Base-by-base conservation (phyloP, 2,888 invertebrate species). In the Drosophila limbata region DNA sequence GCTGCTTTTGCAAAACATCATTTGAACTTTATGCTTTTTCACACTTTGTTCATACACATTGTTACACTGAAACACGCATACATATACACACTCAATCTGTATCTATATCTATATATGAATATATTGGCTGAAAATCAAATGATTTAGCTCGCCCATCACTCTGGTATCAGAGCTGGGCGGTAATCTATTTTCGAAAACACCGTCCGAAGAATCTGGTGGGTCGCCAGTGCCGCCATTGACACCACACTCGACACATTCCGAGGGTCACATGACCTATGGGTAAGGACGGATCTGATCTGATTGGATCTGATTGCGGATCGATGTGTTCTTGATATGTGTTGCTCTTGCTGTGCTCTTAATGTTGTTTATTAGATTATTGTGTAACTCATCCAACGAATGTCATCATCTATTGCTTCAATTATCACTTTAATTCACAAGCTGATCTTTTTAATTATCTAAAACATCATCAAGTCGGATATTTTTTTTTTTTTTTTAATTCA, bases 121-220 rank as follows among this genome's bases (percentile, higher is more conserved):
- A 64, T 37, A 64, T 37, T 10, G 28, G 15, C 19, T n/a, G 15
- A 33, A 42, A 53, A 45, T 25, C 28, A 35, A 40, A 67, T 33
- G 37, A 85, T 76, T 91, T 90, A 97, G 97, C 94, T 97, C 97
- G 92, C 97, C 97, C 92, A 97, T 97, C 94, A 97, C 97, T 95
- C 95, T 98, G 95, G 98, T 98, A 93, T 95, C 94, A 92, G 98
- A 98, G 95, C 97, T 98, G 94, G 97, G 98, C 93, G 96, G 97
- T 91, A 98, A 98, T 93, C 95, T 98, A 93, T 97, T 98, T 95
- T 96, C 96, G 94, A 97, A 97, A 94, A 97, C 97, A 91, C 97
- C 97, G 92, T 97, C 97, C 93, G 97, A 97, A 94, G 97, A 97
- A 94, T 95, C 95, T 93, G 96, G 96, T 92, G 94, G 94, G 85